A percentile compares a stretch with the other conserved stretches of the same genome.
phyloP scores from a whole-genome alignment of 2,113 vertebrate species.

The Festucalex cinctus region DNA sequence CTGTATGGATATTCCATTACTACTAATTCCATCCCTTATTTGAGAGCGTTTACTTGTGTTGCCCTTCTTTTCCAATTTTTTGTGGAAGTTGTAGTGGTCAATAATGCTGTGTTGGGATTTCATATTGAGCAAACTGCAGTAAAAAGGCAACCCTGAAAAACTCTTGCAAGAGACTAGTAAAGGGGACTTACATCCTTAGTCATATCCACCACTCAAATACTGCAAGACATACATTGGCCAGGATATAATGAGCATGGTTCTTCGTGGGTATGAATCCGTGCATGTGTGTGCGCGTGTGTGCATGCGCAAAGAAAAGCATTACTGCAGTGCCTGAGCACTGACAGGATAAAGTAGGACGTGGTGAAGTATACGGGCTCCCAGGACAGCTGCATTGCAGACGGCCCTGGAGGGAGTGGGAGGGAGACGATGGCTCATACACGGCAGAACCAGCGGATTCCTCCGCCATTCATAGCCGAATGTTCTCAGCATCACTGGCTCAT shows the following conservation, averaged over 20 bases:
- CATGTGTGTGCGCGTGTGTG: slow-evolving; percentile 16
- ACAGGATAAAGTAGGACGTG: slow-evolving; percentile 81
- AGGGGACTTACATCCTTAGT: no score
- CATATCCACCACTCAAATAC: no score
- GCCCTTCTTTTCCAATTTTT: no score
- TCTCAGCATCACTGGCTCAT: slow-evolving; percentile 64
- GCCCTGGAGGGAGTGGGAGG: slow-evolving; percentile 73
- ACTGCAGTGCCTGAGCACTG: slow-evolving; percentile 74
- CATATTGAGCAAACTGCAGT: no score
- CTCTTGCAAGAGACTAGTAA: no score
- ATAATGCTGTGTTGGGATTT: no score
- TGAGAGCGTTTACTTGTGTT: no score
- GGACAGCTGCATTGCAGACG: slow-evolving; percentile 93
- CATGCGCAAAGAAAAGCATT: slow-evolving; percentile 49
- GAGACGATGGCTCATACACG: slow-evolving; percentile 54
- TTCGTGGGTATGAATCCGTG: slow-evolving; percentile 23
- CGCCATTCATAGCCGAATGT: slow-evolving; percentile 69
- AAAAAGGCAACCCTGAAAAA: no score
- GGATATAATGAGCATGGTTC: slow-evolving; percentile 9
- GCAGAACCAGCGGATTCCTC: slow-evolving; percentile 61
- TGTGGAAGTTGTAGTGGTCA: no score
- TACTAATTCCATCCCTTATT: no score
- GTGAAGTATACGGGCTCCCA: slow-evolving; percentile 68
- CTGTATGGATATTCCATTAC: no score
- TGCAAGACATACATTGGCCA: no score